Conservation (phyloP, 2,113 vertebrate genomes). For the Calidris pugnax region DNA sequence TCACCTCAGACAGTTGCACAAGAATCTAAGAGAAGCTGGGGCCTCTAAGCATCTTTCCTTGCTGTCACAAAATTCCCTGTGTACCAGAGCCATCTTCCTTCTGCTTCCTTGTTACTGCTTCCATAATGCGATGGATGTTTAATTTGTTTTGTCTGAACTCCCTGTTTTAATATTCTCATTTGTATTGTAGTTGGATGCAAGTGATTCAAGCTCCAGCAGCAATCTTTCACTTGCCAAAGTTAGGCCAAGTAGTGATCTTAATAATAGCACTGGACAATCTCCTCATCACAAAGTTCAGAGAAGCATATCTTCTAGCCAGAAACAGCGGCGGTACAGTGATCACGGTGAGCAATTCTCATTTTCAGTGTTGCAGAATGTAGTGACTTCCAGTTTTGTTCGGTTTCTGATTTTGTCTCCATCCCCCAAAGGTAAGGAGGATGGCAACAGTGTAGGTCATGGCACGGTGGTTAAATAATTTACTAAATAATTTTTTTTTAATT, state of each 20-base stretch:
- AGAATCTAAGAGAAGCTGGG: background rate
- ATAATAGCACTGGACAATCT: slow-evolving; percentile 89
- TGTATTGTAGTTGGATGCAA: slow-evolving; percentile 85
- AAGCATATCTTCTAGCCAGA: slow-evolving; percentile 92
- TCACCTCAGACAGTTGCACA: background rate
- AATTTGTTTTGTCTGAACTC: slow-evolving; percentile 34
- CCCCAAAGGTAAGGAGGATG: background rate
- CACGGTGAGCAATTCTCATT: slow-evolving; percentile 82
- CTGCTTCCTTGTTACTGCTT: background rate
- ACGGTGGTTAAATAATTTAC: background rate
- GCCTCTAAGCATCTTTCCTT: background rate
- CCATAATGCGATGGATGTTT: background rate
- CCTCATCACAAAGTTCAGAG: slow-evolving; percentile 96
- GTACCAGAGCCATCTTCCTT: background rate
- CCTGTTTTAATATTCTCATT: slow-evolving; percentile 50
- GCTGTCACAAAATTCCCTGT: background rate
- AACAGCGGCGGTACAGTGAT: slow-evolving; percentile 94
- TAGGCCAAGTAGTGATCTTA: slow-evolving; percentile 92
- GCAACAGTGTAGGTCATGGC: background rate
- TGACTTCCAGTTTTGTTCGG: background rate
- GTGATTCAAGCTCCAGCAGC: slow-evolving; percentile 94
- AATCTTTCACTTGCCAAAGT: slow-evolving; percentile 93
- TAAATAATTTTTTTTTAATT: background rate
- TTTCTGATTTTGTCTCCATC: background rate
- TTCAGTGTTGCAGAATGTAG: background rate